phyloP scores from a whole-genome alignment of 2,113 vertebrate species.

The Acanthochromis polyacanthus region DNA sequence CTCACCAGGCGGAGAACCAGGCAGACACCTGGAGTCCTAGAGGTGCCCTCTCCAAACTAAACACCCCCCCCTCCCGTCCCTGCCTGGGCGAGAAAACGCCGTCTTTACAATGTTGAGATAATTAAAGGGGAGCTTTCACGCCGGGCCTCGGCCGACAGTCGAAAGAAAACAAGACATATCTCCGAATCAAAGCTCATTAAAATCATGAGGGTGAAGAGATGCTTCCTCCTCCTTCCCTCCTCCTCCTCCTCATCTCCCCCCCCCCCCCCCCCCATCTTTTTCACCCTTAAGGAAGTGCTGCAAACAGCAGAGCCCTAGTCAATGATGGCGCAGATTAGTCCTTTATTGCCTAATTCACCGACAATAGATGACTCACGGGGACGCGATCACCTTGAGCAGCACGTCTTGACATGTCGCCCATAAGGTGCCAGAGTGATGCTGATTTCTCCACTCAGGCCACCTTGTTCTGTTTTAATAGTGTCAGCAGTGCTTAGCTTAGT shows the following conservation, averaged over 20 bases:
- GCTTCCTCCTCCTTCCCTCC: slow-evolving; percentile 38
- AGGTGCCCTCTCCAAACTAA: slow-evolving; percentile 71
- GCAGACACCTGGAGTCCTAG: slow-evolving; percentile 77
- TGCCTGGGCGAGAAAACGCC: slow-evolving; percentile 34
- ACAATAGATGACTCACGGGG: slow-evolving; percentile 54
- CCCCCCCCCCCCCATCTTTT: slow-evolving; percentile 61
- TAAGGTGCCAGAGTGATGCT: slow-evolving; percentile 60
- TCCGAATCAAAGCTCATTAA: slow-evolving; percentile 76
- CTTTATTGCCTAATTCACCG: slow-evolving; percentile 77
- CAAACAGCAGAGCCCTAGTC: slow-evolving; percentile 63
- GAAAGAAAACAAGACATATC: slow-evolving; percentile 71
- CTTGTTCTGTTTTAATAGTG: slow-evolving; percentile 74
- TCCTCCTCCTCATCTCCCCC: slow-evolving; percentile 4
- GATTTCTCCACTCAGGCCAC: slow-evolving; percentile 66
- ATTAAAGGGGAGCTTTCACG: slow-evolving; percentile 70
- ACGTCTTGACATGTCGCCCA: slow-evolving; percentile 31
- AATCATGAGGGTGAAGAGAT: slow-evolving; percentile 69
- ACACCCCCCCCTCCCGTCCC: slow-evolving; percentile 47
- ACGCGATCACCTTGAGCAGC: slow-evolving; percentile 72
- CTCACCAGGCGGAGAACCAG: slow-evolving; percentile 80
- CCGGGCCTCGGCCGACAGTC: slow-evolving; percentile 56
- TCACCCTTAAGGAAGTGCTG: slow-evolving; percentile 71
- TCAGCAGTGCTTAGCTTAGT: slow-evolving; percentile 73
- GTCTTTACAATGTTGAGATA: slow-evolving; percentile 61
- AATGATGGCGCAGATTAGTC: slow-evolving; percentile 73